Conservation (phyloP, 1,140 invertebrate genomes). For the Planococcus citri region DNA sequence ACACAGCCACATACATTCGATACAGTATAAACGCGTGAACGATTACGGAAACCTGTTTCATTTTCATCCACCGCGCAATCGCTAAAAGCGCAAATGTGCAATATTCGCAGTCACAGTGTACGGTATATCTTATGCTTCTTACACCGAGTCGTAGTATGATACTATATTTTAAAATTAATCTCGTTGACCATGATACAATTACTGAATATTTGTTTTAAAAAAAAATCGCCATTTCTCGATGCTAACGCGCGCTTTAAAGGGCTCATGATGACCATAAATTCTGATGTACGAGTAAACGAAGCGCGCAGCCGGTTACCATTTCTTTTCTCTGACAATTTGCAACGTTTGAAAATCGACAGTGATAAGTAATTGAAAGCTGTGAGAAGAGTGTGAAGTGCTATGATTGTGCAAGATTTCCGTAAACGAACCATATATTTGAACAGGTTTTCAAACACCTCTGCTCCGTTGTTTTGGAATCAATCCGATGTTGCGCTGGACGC, state of each 20-base stretch:
- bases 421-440: neutral
- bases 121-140: too few relatives aligned
- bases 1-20: too few relatives aligned
- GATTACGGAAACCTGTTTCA: slow-evolving; percentile 8
- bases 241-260: neutral
- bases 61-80: neutral
- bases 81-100: slow-evolving; percentile 5
- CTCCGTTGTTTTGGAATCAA: neutral
- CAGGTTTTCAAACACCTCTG: neutral
- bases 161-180: neutral
- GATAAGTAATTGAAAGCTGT: neutral
- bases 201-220: neutral
- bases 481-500: too few relatives aligned
- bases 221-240: neutral
- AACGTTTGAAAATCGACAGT: neutral
- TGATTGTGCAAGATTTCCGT: neutral
- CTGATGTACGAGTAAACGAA: too few relatives aligned
- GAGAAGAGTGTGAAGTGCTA: neutral
- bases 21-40: neutral
- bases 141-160: neutral
- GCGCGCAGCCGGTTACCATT: neutral
- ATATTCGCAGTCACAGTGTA: neutral
- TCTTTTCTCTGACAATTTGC: neutral
- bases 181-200: slow-evolving; percentile 15
- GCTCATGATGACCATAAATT: too few relatives aligned